These are phyloP conservation scores for Terrapene triunguis DNA, from an alignment of 2,113 vertebrate genomes.

Conservation along the genomic window DNA sequence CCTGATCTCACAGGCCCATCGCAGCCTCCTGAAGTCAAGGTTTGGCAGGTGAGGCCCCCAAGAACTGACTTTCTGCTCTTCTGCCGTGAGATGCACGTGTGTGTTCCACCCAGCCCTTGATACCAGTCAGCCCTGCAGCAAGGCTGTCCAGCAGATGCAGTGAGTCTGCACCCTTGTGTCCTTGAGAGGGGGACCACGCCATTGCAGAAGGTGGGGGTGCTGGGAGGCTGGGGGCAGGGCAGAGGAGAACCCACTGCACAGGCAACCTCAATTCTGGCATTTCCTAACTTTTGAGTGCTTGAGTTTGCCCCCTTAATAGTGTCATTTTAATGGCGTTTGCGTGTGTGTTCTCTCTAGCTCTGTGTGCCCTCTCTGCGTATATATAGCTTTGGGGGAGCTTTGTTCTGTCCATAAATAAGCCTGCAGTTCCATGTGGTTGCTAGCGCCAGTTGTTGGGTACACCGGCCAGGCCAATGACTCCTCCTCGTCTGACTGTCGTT, in stretches of 20 bases:
- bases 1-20: accelerated
- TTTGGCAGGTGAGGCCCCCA: accelerated
- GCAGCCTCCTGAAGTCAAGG: neutral
- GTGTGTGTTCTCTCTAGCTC: neutral
- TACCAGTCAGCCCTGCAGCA: no score
- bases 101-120: neutral
- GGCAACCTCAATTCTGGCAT: neutral
- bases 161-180: neutral
- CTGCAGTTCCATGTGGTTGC: accelerated
- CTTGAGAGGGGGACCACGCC: neutral
- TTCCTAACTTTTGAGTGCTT: neutral
- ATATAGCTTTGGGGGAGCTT: no score
- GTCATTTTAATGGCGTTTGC: neutral
- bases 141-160: neutral
- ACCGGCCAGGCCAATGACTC: neutral
- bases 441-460: neutral
- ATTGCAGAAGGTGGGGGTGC: neutral
- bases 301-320: neutral
- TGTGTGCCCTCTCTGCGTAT: no score
- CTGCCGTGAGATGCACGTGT: accelerated
- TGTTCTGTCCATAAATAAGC: neutral
- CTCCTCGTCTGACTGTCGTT: accelerated
- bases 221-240: neutral
- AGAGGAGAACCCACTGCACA: neutral
- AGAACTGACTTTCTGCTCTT: neutral